phyloP scores from a whole-genome alignment of 2,797 vertebrate species.

The Amblyopsis hoosieri region DNA sequence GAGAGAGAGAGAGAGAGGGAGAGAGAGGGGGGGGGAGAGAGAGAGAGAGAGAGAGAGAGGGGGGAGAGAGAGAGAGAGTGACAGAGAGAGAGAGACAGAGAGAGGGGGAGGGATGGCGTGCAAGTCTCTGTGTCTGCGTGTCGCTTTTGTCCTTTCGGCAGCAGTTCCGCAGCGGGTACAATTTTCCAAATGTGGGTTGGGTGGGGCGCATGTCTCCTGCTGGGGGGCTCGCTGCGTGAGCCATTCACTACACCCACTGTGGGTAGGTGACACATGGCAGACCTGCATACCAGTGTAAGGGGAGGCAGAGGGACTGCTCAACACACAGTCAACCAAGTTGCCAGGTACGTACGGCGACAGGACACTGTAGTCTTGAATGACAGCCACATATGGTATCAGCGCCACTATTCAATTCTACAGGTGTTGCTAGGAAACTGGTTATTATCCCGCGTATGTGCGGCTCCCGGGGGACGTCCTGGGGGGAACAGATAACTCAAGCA shows the following conservation, averaged over 20 bases:
- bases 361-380: background rate
- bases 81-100: background rate
- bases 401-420: background rate
- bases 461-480: too few species aligned
- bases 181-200: conserved; percentile 45
- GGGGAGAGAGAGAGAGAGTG: background rate
- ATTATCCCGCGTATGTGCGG: too few species aligned
- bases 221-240: conserved; percentile 15
- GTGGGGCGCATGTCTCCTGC: conserved; percentile 37
- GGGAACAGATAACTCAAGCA: too few species aligned
- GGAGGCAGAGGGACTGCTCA: background rate
- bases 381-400: conserved; percentile 1
- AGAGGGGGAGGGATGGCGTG: background rate
- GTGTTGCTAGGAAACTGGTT: background rate
- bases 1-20: background rate
- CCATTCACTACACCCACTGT: conserved; percentile 31
- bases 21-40: background rate
- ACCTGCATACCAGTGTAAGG: background rate
- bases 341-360: background rate
- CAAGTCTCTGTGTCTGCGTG: background rate
- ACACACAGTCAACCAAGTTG: background rate
- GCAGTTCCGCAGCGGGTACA: conserved; percentile 37
- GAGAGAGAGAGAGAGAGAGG: background rate
- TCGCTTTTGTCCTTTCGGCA: conserved; percentile 31
- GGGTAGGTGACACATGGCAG: conserved; percentile 31